phyloP scores from a whole-genome alignment of 2,797 vertebrate species.

The Megalops cyprinoides region DNA sequence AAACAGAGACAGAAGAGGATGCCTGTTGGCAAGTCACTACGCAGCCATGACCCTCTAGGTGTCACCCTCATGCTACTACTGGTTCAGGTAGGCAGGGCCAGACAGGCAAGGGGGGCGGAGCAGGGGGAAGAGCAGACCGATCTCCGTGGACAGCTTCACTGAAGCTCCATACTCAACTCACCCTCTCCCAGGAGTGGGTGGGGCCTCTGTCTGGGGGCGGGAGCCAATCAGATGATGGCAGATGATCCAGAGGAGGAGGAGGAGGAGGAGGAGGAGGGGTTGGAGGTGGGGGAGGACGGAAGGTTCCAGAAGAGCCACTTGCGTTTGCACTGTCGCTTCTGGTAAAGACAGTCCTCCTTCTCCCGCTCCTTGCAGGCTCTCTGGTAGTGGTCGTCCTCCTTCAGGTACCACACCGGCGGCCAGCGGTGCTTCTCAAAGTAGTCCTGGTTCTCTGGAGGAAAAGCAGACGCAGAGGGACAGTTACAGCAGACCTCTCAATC shows the following conservation, averaged over 20 bases:
- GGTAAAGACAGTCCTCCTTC: conserved; percentile 95
- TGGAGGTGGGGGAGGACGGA: conserved; percentile 85
- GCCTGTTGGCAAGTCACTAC: too few relatives aligned
- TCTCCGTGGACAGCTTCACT: conserved; percentile 41
- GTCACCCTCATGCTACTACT: not conserved
- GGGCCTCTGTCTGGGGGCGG: conserved; percentile 39
- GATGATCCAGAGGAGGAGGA: conserved; percentile 72
- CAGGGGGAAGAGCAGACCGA: not conserved
- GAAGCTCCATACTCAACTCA: conserved; percentile 41
- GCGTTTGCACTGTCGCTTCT: conserved; percentile 93
- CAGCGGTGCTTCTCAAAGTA: conserved; percentile 98
- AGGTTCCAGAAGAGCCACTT: conserved; percentile 98
- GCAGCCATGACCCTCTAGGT: not conserved
- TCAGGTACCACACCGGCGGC: conserved; percentile 98
- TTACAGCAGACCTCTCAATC: not conserved
- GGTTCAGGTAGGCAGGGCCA: not conserved
- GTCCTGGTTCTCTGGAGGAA: conserved; percentile 89
- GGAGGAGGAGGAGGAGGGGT: conserved; percentile 77
- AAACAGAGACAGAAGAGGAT: too few relatives aligned
- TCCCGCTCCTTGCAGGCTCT: conserved; percentile 93
- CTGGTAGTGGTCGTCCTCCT: conserved; percentile 98
- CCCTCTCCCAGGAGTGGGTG: conserved; percentile 38
- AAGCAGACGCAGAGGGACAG: conserved; percentile 26
- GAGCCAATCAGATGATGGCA: conserved; percentile 70
- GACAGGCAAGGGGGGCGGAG: not conserved